A percentile compares a stretch with the other conserved stretches of the same genome.
These are phyloP conservation scores for Torymus auratus DNA, from an alignment of 2,888 invertebrate species.

Conservation along the genomic window DNA sequence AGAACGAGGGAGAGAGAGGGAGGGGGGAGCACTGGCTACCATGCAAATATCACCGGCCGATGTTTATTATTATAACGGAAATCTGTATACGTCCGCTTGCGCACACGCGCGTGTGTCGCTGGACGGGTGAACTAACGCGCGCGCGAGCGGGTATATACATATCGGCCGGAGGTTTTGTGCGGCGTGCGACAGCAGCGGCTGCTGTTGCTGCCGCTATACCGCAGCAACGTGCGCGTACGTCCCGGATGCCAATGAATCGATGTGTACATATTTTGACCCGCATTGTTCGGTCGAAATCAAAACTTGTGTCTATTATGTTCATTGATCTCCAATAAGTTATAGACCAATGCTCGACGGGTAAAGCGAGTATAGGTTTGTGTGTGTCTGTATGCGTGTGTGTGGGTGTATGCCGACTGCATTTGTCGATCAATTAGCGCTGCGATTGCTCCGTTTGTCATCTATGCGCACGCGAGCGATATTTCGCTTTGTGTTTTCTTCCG, in stretches of 20 bases:
- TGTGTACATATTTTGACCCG: constrained; percentile 49
- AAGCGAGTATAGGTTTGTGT: no score
- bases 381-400: no score
- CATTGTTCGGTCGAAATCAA: constrained; percentile 45
- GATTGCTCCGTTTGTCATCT: constrained; percentile 7
- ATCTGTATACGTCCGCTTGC: constrained; percentile 39
- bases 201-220: neutral
- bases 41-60: constrained; percentile 50
- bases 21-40: neutral
- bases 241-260: constrained; percentile 13
- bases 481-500: neutral
- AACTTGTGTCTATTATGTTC: constrained; percentile 51
- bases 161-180: no score
- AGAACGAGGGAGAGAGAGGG: neutral
- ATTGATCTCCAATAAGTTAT: constrained; percentile 42
- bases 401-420: constrained; percentile 10
- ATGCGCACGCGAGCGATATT: neutral
- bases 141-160: neutral
- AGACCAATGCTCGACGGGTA: neutral
- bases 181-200: neutral
- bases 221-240: no score
- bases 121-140: constrained; percentile 2
- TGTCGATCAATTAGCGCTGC: constrained; percentile 39
- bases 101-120: neutral
- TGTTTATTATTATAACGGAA: constrained; percentile 59